A percentile compares a stretch with the other conserved stretches of the same genome.
These are phyloP conservation scores for Lacanobia oleracea DNA, from an alignment of 2,888 invertebrate genomes.

Conservation along the genomic window DNA sequence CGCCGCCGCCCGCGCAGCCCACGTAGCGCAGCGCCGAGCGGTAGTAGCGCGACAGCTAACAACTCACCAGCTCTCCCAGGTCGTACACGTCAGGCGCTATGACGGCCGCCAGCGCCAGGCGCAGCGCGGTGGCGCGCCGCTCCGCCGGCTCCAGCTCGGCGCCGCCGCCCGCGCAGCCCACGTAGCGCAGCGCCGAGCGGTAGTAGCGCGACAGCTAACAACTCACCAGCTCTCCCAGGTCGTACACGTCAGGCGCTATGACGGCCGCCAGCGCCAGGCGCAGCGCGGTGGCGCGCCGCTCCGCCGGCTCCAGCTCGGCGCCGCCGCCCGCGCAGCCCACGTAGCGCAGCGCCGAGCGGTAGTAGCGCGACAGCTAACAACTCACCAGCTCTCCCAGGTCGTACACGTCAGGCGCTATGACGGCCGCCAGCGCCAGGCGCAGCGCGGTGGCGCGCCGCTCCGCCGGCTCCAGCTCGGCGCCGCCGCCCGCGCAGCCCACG, in stretches of 20 bases:
- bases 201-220: no score
- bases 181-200: no score
- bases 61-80: no score
- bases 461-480: slow-evolving; percentile 71
- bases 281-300: slow-evolving; percentile 92
- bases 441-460: slow-evolving; percentile 92
- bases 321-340: slow-evolving; percentile 88
- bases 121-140: no score
- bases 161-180: no score
- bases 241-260: slow-evolving; percentile 98
- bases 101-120: no score
- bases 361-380: slow-evolving; percentile 99
- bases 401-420: slow-evolving; percentile 98
- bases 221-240: slow-evolving; percentile 99
- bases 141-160: no score
- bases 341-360: slow-evolving; percentile 97
- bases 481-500: slow-evolving; percentile 88
- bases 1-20: no score
- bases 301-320: slow-evolving; percentile 70
- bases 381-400: slow-evolving; percentile 98
- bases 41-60: no score
- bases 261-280: slow-evolving; percentile 98
- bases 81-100: no score
- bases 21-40: no score
- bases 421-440: slow-evolving; percentile 97